Percentiles rank a stretch among this genome's conserved stretches.
These are phyloP conservation scores for Zaprionus inermis DNA, from an alignment of 1,140 invertebrate species.

Conservation along the genomic window DNA sequence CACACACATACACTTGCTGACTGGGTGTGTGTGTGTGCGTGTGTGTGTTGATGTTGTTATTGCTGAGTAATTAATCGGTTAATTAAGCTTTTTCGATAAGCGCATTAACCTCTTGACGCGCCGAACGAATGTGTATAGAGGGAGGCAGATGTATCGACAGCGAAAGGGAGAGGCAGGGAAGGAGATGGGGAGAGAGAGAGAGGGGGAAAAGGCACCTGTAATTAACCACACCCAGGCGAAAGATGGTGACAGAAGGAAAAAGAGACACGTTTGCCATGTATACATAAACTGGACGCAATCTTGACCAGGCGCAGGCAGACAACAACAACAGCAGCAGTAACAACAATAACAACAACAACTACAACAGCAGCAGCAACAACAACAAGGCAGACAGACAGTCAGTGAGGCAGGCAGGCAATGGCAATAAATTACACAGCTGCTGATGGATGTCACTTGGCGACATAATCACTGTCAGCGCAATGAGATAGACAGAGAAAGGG, in stretches of 20 bases:
- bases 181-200: background rate
- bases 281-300: conserved; percentile 49
- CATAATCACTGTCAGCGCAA: conserved; percentile 68
- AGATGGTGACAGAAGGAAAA: conserved; percentile 13
- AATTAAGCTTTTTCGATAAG: conserved; percentile 49
- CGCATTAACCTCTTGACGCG: conserved; percentile 41
- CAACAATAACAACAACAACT: background rate
- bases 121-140: conserved; percentile 17
- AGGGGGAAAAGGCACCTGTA: conserved; percentile 31
- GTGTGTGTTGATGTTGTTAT: conserved; percentile 8
- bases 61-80: conserved; percentile 31
- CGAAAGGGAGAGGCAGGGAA: background rate
- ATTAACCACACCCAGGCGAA: conserved; percentile 39
- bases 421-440: conserved; percentile 69
- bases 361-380: background rate
- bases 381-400: background rate
- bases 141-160: background rate
- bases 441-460: conserved; percentile 70
- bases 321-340: conserved; percentile 10
- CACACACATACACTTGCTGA: background rate
- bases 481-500: conserved; percentile 29
- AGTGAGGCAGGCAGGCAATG: background rate
- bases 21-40: background rate
- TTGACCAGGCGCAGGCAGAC: conserved; percentile 25
- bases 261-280: conserved; percentile 36